Evolutionary conservation across 1,140 invertebrate genomes (phyloP).

Genomic region (Neodiprion fabricii): DNA sequence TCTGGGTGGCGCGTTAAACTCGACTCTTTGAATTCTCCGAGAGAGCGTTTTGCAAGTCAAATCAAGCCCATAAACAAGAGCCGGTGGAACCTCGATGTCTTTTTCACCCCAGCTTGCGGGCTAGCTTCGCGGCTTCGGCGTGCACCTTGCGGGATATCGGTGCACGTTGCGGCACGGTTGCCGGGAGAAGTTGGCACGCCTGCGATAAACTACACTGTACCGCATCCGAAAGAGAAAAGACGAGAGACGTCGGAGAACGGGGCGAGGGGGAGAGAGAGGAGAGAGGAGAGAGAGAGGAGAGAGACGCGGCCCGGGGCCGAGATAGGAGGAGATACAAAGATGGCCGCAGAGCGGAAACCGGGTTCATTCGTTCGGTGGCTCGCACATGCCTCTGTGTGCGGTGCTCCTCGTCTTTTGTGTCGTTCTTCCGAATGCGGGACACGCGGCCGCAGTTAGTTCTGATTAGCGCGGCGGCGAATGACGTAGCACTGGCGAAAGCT

Average conservation of each 20-base stretch:
- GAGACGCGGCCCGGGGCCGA: neutral
- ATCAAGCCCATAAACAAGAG: constrained; percentile 46
- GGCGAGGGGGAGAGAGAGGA: neutral
- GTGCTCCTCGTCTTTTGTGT: constrained; percentile 27
- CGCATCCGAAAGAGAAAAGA: too few relatives aligned
- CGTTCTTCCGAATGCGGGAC: constrained; percentile 50
- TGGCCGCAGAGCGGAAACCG: constrained; percentile 37
- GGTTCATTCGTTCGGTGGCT: neutral
- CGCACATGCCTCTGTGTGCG: neutral
- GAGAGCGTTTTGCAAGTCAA: constrained; percentile 53
- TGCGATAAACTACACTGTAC: neutral
- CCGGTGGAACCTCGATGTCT: constrained; percentile 8
- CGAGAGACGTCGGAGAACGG: constrained; percentile 18
- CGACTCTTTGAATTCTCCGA: neutral
- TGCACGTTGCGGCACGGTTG: too few relatives aligned
- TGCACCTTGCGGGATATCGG: too few relatives aligned
- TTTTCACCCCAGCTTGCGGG: neutral
- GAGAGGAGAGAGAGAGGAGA: neutral
- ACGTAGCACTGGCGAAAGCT: constrained; percentile 57
- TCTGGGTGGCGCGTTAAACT: too few relatives aligned
- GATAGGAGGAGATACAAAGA: constrained; percentile 35
- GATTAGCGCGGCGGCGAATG: constrained; percentile 61
- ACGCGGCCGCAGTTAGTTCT: constrained; percentile 61
- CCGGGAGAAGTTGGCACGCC: neutral
- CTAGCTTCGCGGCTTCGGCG: too few relatives aligned